These are phyloP conservation scores for Corythucha ciliata DNA, from an alignment of 2,888 invertebrate species.

Conservation along the genomic window DNA sequence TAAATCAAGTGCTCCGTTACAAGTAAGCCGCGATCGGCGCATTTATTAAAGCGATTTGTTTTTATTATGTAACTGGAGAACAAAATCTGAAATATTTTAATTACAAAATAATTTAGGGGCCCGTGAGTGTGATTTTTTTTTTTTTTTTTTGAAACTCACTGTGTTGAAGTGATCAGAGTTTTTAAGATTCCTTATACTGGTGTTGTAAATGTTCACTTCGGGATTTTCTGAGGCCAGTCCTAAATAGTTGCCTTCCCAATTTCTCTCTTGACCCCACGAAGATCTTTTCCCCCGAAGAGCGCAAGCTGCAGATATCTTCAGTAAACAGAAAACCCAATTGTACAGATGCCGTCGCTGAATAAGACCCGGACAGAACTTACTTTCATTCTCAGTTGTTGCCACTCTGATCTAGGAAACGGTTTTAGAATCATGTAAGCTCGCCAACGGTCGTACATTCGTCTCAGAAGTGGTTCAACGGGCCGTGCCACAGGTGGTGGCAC, in stretches of 20 bases:
- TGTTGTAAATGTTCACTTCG: constrained; percentile 54
- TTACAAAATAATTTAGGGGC: background rate
- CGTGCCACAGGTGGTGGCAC: constrained; percentile 59
- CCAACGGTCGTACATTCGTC: constrained; percentile 67
- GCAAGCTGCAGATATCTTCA: constrained; percentile 62
- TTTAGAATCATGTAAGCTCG: constrained; percentile 76
- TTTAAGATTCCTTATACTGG: constrained; percentile 57
- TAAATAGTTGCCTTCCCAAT: constrained; percentile 80
- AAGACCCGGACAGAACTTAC: constrained; percentile 37
- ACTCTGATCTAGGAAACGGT: constrained; percentile 68
- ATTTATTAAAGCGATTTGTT: constrained; percentile 64
- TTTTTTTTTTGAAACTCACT: constrained; percentile 17
- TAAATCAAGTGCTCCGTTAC: constrained; percentile 76
- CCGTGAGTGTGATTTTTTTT: background rate
- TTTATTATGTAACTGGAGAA: constrained; percentile 62
- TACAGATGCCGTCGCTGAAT: background rate
- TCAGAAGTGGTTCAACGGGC: constrained; percentile 52
- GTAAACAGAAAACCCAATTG: too few species aligned
- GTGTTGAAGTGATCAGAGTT: constrained; percentile 53
- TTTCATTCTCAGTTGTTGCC: constrained; percentile 78
- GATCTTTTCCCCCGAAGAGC: constrained; percentile 55
- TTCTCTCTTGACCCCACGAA: constrained; percentile 65
- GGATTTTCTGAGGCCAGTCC: constrained; percentile 57
- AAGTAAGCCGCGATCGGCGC: constrained; percentile 78
- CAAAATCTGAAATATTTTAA: constrained; percentile 42